Percentiles rank a stretch among this genome's conserved stretches.
phyloP scores from a whole-genome alignment of 1,140 invertebrate species.

The Drosophila nebulosa region DNA sequence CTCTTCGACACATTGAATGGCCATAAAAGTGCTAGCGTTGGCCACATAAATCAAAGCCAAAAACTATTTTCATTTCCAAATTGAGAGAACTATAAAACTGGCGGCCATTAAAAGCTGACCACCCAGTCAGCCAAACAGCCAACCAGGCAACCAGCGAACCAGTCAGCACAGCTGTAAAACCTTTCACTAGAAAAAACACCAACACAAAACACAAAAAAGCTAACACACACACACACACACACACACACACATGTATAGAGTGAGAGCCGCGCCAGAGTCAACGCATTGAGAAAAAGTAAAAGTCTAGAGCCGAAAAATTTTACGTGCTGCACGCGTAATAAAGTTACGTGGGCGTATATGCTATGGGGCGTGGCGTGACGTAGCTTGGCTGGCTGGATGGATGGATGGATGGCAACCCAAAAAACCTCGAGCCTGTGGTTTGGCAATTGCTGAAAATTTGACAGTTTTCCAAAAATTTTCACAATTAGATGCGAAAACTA shows the following conservation, averaged over 20 bases:
- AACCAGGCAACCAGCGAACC: not conserved
- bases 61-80: slow-evolving; percentile 57
- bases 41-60: slow-evolving; percentile 41
- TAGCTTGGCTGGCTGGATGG: not conserved
- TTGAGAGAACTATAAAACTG: slow-evolving; percentile 46
- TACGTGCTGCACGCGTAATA: slow-evolving; percentile 49
- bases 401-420: not conserved
- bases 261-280: not conserved
- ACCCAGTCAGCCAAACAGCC: slow-evolving; percentile 5
- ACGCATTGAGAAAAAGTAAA: slow-evolving; percentile 29
- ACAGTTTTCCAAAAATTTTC: slow-evolving; percentile 61
- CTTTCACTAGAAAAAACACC: slow-evolving; percentile 23
- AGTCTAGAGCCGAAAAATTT: slow-evolving; percentile 29
- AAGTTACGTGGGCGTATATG: slow-evolving; percentile 34
- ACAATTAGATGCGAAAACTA: slow-evolving; percentile 52
- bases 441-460: slow-evolving; percentile 54
- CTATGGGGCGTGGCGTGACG: slow-evolving; percentile 12
- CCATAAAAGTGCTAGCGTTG: slow-evolving; percentile 25
- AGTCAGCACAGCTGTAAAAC: slow-evolving; percentile 30
- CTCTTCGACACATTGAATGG: slow-evolving; percentile 14
- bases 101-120: slow-evolving; percentile 46
- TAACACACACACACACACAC: not conserved
- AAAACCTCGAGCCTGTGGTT: slow-evolving; percentile 37
- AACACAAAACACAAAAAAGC: slow-evolving; percentile 12
- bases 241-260: not conserved